These are phyloP conservation scores for Dromaius novaehollandiae DNA, from an alignment of 2,113 vertebrate species.

Conservation along the genomic window DNA sequence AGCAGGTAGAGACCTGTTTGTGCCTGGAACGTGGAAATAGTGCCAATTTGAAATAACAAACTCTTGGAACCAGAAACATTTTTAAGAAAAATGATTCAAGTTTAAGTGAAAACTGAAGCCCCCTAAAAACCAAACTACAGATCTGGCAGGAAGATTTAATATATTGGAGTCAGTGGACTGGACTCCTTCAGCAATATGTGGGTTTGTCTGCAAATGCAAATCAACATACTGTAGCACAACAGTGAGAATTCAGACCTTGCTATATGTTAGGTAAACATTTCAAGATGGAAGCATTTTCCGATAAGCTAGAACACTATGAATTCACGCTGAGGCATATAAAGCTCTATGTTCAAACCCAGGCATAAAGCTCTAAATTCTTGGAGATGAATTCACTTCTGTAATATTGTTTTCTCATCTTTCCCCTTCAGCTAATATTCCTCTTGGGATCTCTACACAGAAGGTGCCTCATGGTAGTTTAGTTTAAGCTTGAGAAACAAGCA, in stretches of 20 bases:
- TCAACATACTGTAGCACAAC: neutral
- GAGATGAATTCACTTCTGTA: neutral
- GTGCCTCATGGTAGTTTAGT: neutral
- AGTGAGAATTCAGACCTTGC: neutral
- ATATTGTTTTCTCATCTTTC: neutral
- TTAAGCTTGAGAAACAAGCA: neutral
- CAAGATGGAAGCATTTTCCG: neutral
- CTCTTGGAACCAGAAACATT: neutral
- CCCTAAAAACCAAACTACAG: neutral
- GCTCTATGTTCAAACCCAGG: neutral
- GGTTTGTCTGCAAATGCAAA: neutral
- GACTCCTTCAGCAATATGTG: neutral
- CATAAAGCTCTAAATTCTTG: neutral
- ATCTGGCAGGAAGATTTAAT: neutral
- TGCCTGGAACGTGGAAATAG: neutral
- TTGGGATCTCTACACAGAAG: neutral
- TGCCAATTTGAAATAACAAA: neutral
- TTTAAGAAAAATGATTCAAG: neutral
- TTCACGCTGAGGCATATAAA: neutral
- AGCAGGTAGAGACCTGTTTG: neutral
- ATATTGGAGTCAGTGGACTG: neutral
- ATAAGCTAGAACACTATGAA: neutral
- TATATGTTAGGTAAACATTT: neutral
- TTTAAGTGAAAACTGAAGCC: neutral
- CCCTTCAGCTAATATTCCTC: neutral